Percentiles rank a stretch among this genome's conserved stretches.
phyloP scores from a whole-genome alignment of 2,797 vertebrate genomes.

The Botia kubotai region DNA sequence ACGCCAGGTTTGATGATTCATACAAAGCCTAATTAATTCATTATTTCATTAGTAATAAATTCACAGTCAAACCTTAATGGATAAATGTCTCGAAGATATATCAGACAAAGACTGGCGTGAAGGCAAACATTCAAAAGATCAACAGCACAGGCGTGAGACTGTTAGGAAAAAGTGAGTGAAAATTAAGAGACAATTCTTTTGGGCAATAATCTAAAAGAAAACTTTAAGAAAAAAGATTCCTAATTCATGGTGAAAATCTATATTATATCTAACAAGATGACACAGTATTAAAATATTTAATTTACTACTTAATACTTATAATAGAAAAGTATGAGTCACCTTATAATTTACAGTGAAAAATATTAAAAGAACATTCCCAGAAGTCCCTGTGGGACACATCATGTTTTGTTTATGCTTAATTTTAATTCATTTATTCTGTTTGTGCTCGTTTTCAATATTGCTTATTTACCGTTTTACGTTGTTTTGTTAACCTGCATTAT shows the following conservation, averaged over 20 bases:
- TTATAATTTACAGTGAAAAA: not conserved
- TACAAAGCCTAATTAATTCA: not conserved
- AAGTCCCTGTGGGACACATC: no score
- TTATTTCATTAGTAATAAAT: not conserved
- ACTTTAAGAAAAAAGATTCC: not conserved
- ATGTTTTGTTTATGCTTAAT: not conserved
- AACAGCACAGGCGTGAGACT: not conserved
- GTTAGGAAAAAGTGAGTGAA: not conserved
- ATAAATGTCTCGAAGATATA: not conserved
- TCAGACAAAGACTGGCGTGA: not conserved
- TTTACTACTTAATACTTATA: no score
- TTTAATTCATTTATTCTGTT: not conserved
- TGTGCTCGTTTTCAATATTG: not conserved
- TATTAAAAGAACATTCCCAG: no score
- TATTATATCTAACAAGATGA: not conserved
- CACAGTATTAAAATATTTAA: not conserved
- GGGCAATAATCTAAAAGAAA: not conserved
- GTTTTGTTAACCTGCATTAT: not conserved
- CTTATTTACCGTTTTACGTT: not conserved
- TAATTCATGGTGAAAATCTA: not conserved
- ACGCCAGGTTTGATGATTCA: slow-evolving; percentile 3
- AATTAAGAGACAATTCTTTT: not conserved
- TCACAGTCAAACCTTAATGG: slow-evolving; percentile 18
- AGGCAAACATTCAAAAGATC: not conserved
- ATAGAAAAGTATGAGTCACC: not conserved